Evolutionary conservation across 2,797 vertebrate genomes (phyloP), one percentile per base, ranked within the genome.

Genomic region (Muscicapa striata): DNA sequence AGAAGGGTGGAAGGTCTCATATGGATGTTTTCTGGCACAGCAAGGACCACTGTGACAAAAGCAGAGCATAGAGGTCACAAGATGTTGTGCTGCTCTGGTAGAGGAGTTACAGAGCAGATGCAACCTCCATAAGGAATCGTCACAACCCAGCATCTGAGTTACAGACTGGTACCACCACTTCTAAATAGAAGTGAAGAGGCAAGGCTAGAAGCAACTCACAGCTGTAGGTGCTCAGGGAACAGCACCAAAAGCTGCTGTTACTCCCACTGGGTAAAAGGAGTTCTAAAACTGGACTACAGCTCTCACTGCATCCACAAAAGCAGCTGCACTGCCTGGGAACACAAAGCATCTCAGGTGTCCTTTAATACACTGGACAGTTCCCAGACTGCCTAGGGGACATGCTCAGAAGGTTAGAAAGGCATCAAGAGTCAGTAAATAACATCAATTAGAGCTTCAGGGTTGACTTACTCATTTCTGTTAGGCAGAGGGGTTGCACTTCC

Each of bases 131-230:
- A 88, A 61, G 41, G 57, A 63, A 85, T 27, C 32, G 13, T 74
- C 41, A 34, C 57, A 61, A 38, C 8, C 7, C n/a, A 55, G 7
- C 4, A 11, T 12, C 21, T 38, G 30, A 64, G n/a, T 41, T 23
- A n/a, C 0, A 49, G 3, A 78, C 16, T 0, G 0, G 10, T 59
- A 11, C 36, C 51, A 77, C 4, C 32, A 46, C n/a, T 73, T 73
- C 57, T 40, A 52, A 63, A 52, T 2, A 45, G n/a, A 36, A 93
- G 38, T 21, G 58, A 79, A 79, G 43, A 66, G 55, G 15, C 17
- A 89, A 82, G 36, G 43, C 67, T 87, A 24, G 17, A 62, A 76
- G 57, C 12, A 77, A 41, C 20, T 69, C 59, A 26, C 34, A 61
- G 62, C 38, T 78, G 29, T 2, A 74, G 32, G 7, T 34, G 34